Evolutionary conservation across 35 echinoderm and acorn worm genomes (phyloP).

Genomic region (Stichopus chloronotus): DNA sequence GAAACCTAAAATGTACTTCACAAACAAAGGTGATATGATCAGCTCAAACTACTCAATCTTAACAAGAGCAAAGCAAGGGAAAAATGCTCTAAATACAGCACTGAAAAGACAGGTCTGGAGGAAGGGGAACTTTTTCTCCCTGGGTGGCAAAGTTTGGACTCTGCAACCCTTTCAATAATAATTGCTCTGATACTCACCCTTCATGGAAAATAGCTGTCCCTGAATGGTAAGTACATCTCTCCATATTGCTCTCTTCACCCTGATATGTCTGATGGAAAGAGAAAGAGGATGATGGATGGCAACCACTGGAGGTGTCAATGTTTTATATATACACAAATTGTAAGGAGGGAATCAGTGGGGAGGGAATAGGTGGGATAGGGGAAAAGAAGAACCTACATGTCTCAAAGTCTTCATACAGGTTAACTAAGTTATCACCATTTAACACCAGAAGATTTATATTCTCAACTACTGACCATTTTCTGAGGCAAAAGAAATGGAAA

Average conservation of each 20-base stretch:
- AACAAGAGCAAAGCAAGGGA: not conserved
- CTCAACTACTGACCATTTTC: too few species aligned
- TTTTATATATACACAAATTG: not conserved
- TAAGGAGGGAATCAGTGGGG: not conserved
- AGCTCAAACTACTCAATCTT: not conserved
- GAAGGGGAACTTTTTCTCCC: too few species aligned
- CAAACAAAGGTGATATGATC: not conserved
- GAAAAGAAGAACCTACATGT: not conserved
- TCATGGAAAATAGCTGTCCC: conserved; percentile 94
- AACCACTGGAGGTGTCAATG: too few species aligned
- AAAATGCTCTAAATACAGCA: not conserved
- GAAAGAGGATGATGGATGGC: not conserved
- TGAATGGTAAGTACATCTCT: conserved; percentile 76
- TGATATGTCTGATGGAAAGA: conserved; percentile 66
- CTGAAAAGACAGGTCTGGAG: too few species aligned
- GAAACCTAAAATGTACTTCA: not conserved
- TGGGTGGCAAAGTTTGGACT: too few species aligned
- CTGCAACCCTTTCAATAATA: too few species aligned
- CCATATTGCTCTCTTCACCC: conserved; percentile 65
- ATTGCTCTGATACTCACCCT: conserved; percentile 74
- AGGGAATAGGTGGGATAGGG: not conserved
- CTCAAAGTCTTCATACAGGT: too few species aligned
- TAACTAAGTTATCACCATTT: too few species aligned
- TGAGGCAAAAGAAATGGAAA: too few species aligned
- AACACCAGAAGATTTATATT: too few species aligned